Evolutionary conservation across 1,140 invertebrate genomes (phyloP), one percentile per base, ranked within the genome.

Genomic region (Euura lappo): DNA sequence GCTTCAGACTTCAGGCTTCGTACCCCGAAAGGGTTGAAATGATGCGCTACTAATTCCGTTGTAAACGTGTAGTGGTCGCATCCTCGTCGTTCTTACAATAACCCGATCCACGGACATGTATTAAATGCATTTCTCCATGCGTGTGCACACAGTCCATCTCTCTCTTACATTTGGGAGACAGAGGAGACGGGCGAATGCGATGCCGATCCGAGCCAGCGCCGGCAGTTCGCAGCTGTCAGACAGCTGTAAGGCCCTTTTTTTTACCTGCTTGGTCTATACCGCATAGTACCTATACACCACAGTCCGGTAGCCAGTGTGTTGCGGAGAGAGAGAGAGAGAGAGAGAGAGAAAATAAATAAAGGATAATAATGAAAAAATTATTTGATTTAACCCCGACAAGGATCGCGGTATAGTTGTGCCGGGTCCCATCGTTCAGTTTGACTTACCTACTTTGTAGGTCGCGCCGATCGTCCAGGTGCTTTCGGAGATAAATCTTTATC

Each of bases 31-130:
- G 51, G 51, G 51, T 60, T 60, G 51, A 60, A 60, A 60, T 60
- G 51, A 60, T 60, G 51, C 51, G 51, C 51, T n/a, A 60, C 51
- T 60, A 60, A 60, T 60, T 60, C 51, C 51, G 51, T 60, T 60
- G 10, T n/a, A 60, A 8, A 60, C 51, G 3, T 6, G 47, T 6
- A 4, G 51, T 60, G 3, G 10, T 6, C 51, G 51, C 13, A 3
- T 60, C 51, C 13, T 5, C 13, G 3, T 60, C 51, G 1, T 6
- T 28, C 28, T 28, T 28, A 28, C 28, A 28, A 28, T 28, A 28
- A 28, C 28, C 28, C 28, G 28, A 28, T 28, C 28, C 28, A 28
- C 28, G 28, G 28, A 28, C 1, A 28, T 28, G 28, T 28, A 28
- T 28, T 28, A 28, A 28, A 28, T 28, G 28, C 28, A 28, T 28